These are phyloP conservation scores for Bembecia ichneumoniformis DNA, from an alignment of 2,888 invertebrate genomes.

Conservation along the genomic window DNA sequence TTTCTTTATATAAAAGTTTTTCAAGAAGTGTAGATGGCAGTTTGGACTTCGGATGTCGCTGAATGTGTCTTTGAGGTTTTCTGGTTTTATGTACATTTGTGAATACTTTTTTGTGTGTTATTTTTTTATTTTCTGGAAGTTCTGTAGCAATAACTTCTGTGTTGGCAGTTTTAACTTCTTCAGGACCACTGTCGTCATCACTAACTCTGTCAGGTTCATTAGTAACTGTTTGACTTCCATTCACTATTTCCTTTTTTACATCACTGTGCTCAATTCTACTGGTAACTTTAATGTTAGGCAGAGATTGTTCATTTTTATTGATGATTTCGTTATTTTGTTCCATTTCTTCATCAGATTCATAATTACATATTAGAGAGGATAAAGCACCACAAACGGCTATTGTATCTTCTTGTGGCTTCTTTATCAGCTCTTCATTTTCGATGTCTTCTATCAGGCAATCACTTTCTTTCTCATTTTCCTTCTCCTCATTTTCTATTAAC, in stretches of 20 bases:
- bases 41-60: slow-evolving; percentile 25
- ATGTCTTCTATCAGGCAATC: slow-evolving; percentile 51
- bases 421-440: slow-evolving; percentile 16
- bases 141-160: slow-evolving; percentile 2
- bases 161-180: slow-evolving; percentile 33
- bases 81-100: slow-evolving; percentile 11
- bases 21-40: slow-evolving; percentile 75
- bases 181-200: slow-evolving; percentile 63
- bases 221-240: slow-evolving; percentile 1
- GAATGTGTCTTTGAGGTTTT: slow-evolving; percentile 8
- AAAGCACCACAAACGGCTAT: slow-evolving; percentile 66
- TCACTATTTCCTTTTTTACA: slow-evolving; percentile 4
- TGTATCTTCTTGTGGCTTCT: slow-evolving; percentile 10
- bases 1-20: slow-evolving; percentile 82
- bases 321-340: slow-evolving; percentile 11
- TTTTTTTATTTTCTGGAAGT: slow-evolving; percentile 1
- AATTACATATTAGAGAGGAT: slow-evolving; percentile 70
- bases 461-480: slow-evolving; percentile 15
- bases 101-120: background rate
- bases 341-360: slow-evolving; percentile 63
- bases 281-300: background rate
- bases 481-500: slow-evolving; percentile 24
- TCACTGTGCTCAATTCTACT: slow-evolving; percentile 7
- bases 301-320: slow-evolving; percentile 2
- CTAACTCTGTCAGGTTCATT: slow-evolving; percentile 7